These are phyloP conservation scores for Cepaea nemoralis DNA, from an alignment of 1,140 invertebrate genomes.

Conservation along the genomic window DNA sequence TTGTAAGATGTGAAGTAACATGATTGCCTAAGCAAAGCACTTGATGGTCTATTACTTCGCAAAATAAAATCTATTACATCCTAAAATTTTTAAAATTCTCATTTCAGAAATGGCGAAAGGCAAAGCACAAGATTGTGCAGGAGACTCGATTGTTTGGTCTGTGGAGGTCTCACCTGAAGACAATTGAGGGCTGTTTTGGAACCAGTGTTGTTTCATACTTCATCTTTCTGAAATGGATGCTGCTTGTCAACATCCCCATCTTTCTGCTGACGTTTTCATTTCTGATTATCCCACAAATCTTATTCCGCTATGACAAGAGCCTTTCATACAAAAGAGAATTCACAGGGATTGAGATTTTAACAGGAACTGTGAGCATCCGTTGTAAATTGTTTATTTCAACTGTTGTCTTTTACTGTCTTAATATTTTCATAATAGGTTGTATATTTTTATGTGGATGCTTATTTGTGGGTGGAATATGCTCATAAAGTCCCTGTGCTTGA, in stretches of 20 bases:
- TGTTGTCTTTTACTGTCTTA: too few relatives aligned
- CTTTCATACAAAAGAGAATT: constrained; percentile 46
- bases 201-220: constrained; percentile 83
- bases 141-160: constrained; percentile 74
- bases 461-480: too few relatives aligned
- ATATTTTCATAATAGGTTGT: too few relatives aligned
- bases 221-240: constrained; percentile 81
- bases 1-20: too few relatives aligned
- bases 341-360: constrained; percentile 60
- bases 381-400: too few relatives aligned
- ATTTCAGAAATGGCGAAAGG: constrained; percentile 61
- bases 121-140: constrained; percentile 72
- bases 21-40: too few relatives aligned
- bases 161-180: constrained; percentile 81
- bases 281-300: constrained; percentile 68
- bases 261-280: constrained; percentile 72
- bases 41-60: too few relatives aligned
- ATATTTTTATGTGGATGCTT: too few relatives aligned
- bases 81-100: too few relatives aligned
- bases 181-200: constrained; percentile 83
- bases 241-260: constrained; percentile 78
- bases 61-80: too few relatives aligned
- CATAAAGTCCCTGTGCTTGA: too few relatives aligned
- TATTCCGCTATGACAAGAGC: constrained; percentile 55
- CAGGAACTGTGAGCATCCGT: constrained; percentile 63